Conservation (phyloP, 2,113 vertebrate genomes). For the Eurystomus gularis region DNA sequence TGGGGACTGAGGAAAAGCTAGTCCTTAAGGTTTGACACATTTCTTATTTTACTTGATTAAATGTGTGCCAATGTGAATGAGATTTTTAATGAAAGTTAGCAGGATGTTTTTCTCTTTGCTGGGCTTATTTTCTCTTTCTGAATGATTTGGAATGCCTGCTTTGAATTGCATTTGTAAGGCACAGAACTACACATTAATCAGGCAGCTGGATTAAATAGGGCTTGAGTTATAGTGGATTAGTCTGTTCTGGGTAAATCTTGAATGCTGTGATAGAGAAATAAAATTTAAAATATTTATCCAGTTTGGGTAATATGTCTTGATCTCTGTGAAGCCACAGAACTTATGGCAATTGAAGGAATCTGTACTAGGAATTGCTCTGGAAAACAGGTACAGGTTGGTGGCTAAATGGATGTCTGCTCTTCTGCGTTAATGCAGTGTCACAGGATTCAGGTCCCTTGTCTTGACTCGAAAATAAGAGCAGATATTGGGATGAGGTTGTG, state of each 20-base stretch:
- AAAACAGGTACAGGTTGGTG: background rate
- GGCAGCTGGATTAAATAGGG: background rate
- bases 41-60: background rate
- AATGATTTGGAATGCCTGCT: background rate
- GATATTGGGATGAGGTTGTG: background rate
- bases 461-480: background rate
- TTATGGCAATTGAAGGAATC: background rate
- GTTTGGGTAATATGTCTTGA: background rate
- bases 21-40: background rate
- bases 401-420: background rate
- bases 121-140: background rate
- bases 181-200: background rate
- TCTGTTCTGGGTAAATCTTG: background rate
- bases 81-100: background rate
- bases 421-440: background rate
- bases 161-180: background rate
- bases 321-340: background rate
- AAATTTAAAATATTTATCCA: background rate
- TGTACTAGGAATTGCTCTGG: background rate
- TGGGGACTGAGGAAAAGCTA: background rate
- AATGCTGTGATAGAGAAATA: background rate
- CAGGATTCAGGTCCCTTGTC: background rate
- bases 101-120: background rate
- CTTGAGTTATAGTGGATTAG: background rate
- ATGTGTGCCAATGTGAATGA: background rate